These are phyloP conservation scores for Nomada ruficornis DNA, from an alignment of 2,888 invertebrate genomes.

Conservation along the genomic window DNA sequence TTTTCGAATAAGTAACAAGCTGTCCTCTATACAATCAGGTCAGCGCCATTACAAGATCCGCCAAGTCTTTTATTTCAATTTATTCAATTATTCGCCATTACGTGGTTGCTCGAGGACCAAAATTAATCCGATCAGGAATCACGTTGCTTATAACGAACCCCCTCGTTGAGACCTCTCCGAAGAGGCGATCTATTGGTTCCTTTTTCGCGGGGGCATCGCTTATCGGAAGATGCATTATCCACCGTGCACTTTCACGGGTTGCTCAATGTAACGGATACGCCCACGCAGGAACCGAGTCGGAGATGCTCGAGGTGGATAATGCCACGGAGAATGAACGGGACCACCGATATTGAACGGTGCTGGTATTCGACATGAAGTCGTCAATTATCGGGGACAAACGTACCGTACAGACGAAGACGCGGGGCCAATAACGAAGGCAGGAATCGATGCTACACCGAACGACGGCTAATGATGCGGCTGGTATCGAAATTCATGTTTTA, in stretches of 20 bases:
- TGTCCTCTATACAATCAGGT: not conserved
- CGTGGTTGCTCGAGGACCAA: not conserved
- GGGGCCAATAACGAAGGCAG: slow-evolving; percentile 42
- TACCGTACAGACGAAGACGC: slow-evolving; percentile 25
- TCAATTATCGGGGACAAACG: slow-evolving; percentile 52
- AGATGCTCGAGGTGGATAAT: slow-evolving; percentile 46
- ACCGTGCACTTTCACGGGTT: slow-evolving; percentile 41
- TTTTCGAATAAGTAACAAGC: too few relatives aligned
- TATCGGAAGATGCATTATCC: slow-evolving; percentile 46
- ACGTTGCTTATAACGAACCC: not conserved
- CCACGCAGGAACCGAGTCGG: slow-evolving; percentile 34
- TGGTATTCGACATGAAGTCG: slow-evolving; percentile 53
- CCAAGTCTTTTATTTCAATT: not conserved
- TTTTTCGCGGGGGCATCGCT: not conserved
- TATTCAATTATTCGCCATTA: not conserved
- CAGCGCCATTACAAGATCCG: too few relatives aligned
- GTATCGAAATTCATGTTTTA: slow-evolving; percentile 56
- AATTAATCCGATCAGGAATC: slow-evolving; percentile 2
- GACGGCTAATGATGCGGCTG: slow-evolving; percentile 45
- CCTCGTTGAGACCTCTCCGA: not conserved
- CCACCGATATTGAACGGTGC: slow-evolving; percentile 53
- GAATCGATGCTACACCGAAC: slow-evolving; percentile 21
- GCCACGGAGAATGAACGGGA: slow-evolving; percentile 52
- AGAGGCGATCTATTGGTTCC: not conserved
- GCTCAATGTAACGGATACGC: slow-evolving; percentile 56